Percentiles rank a stretch among this genome's conserved stretches.
These are phyloP conservation scores for Oxyteleia sp. DNA, from an alignment of 2,888 invertebrate genomes.

Conservation along the genomic window DNA sequence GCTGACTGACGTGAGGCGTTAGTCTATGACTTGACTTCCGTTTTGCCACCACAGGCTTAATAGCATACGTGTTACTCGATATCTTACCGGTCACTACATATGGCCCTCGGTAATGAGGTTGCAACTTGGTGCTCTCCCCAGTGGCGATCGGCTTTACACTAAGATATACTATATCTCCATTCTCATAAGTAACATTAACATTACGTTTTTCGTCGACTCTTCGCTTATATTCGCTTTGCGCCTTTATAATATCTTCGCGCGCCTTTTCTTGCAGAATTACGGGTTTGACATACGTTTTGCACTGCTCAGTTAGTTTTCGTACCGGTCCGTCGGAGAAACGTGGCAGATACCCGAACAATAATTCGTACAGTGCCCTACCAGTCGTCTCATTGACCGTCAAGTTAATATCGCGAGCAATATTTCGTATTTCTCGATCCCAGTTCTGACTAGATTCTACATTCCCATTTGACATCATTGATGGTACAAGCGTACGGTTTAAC, in stretches of 20 bases:
- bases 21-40: not conserved
- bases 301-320: not conserved
- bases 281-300: not conserved
- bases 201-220: not conserved
- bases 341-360: conserved; percentile 58
- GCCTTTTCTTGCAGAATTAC: not conserved
- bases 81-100: conserved; percentile 21
- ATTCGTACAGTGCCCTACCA: conserved; percentile 44
- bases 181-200: no score
- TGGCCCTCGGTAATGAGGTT: conserved; percentile 10
- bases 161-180: conserved; percentile 24
- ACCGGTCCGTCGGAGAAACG: conserved; percentile 48
- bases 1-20: conserved; percentile 14
- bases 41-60: conserved; percentile 10
- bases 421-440: conserved; percentile 50
- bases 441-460: not conserved
- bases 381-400: conserved; percentile 38
- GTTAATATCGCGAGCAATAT: conserved; percentile 42
- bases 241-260: no score
- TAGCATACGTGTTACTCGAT: conserved; percentile 26
- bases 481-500: conserved; percentile 48
- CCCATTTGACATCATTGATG: conserved; percentile 22
- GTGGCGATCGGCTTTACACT: conserved; percentile 5
- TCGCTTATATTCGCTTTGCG: conserved; percentile 1
- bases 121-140: conserved; percentile 18